Evolutionary conservation across 2,113 vertebrate species (phyloP).

Genomic region (Menura novaehollandiae): DNA sequence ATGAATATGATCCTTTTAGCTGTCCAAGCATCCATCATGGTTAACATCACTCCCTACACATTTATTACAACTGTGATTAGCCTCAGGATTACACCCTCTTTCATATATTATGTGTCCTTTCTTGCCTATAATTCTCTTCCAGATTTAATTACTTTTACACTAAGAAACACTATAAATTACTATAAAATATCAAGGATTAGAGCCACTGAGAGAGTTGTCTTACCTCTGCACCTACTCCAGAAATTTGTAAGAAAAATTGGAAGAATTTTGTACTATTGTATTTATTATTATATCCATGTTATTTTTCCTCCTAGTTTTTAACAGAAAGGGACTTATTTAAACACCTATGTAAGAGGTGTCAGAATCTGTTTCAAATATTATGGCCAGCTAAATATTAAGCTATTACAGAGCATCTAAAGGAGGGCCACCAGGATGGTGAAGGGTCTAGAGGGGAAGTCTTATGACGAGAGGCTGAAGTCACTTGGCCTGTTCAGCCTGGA

Average conservation of each 20-base stretch:
- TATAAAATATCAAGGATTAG: neutral
- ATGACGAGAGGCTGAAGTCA: neutral
- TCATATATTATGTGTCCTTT: neutral
- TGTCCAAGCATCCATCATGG: neutral
- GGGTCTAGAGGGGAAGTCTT: accelerated
- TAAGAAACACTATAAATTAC: neutral
- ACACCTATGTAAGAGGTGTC: accelerated
- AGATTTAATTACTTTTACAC: neutral
- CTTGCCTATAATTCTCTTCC: neutral
- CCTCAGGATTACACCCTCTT: neutral
- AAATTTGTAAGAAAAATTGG: neutral
- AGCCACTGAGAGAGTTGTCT: neutral
- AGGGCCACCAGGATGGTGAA: accelerated
- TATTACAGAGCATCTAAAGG: neutral
- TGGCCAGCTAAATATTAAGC: neutral
- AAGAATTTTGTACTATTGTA: neutral
- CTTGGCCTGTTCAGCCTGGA: neutral
- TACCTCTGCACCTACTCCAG: neutral
- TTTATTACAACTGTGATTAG: neutral
- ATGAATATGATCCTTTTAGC: neutral
- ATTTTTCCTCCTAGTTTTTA: neutral
- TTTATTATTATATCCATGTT: neutral
- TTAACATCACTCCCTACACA: neutral
- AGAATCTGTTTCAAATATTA: neutral
- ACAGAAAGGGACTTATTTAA: neutral